Conservation (phyloP, 2,113 vertebrate genomes). For the Sclerurus mexicanus region DNA sequence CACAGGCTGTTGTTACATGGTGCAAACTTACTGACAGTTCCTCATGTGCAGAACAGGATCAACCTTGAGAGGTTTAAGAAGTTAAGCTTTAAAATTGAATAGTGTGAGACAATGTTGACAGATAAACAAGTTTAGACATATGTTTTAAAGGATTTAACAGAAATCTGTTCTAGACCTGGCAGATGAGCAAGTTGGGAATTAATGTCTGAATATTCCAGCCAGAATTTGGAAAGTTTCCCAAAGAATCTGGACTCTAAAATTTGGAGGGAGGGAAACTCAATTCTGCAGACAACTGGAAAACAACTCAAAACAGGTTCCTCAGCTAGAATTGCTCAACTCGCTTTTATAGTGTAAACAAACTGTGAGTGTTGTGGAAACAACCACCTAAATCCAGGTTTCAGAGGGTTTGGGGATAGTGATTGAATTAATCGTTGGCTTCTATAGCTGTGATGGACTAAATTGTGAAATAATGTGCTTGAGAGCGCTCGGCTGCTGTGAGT, state of each 20-base stretch:
- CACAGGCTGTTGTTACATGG: neutral
- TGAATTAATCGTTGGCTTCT: neutral
- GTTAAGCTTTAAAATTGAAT: neutral
- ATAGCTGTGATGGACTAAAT: neutral
- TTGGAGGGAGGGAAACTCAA: neutral
- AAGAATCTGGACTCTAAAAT: neutral
- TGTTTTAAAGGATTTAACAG: neutral
- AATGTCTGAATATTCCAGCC: neutral
- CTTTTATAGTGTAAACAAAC: neutral
- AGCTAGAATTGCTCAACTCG: neutral
- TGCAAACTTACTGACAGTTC: neutral
- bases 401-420: neutral
- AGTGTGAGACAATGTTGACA: neutral
- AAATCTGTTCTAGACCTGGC: neutral
- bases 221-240: neutral
- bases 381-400: neutral
- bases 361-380: neutral
- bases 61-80: neutral
- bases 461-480: neutral
- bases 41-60: neutral
- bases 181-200: neutral
- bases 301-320: neutral
- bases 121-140: neutral
- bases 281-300: neutral
- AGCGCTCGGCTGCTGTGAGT: neutral